Percentiles rank a stretch among this genome's conserved stretches.
Conservation (phyloP, 2,797 vertebrate genomes). For the Eulemur mongoz region DNA sequence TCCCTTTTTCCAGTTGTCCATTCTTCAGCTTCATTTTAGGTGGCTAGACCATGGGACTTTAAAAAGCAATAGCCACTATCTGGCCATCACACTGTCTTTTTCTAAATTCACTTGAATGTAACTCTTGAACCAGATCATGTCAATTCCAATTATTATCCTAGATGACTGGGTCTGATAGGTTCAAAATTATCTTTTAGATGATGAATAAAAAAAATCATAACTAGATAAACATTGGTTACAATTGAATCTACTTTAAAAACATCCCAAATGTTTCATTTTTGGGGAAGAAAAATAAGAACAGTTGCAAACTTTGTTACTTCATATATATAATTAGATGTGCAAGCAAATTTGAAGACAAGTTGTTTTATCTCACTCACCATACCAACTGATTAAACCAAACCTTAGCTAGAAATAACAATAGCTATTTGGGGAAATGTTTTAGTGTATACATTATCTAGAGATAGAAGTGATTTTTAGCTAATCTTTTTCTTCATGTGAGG, state of each 20-base stretch:
- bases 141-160: background rate
- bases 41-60: background rate
- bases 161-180: background rate
- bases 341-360: background rate
- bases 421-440: background rate
- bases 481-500: background rate
- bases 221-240: background rate
- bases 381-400: background rate
- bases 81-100: background rate
- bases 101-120: constrained; percentile 1
- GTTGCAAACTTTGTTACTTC: background rate
- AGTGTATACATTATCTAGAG: background rate
- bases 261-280: background rate
- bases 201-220: background rate
- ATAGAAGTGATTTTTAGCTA: background rate
- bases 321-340: background rate
- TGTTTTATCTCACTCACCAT: background rate
- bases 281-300: constrained; percentile 15
- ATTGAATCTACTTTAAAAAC: background rate
- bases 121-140: background rate
- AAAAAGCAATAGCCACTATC: background rate
- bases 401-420: background rate
- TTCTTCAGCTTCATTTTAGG: background rate
- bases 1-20: background rate
- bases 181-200: background rate